Conservation (phyloP, 1,140 invertebrate genomes). For the Campoletis sonorensis region DNA sequence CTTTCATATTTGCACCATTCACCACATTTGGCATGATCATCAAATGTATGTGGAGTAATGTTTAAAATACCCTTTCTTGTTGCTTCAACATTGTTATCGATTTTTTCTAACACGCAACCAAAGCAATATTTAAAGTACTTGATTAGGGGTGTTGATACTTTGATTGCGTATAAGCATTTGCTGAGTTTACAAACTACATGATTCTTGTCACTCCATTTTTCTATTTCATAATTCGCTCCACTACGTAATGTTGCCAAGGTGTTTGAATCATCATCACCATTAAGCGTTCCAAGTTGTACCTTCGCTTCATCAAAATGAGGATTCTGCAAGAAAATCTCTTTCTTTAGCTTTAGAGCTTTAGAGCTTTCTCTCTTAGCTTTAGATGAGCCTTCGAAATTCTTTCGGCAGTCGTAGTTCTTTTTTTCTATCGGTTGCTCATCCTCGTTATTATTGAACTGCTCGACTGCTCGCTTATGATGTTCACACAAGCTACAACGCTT, state of each 20-base stretch:
- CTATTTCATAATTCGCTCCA: slow-evolving; percentile 24
- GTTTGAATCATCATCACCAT: slow-evolving; percentile 47
- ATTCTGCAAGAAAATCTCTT: slow-evolving; percentile 37
- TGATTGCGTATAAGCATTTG: slow-evolving; percentile 39
- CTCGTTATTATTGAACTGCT: not conserved
- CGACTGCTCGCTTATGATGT: not conserved
- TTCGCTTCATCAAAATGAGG: not conserved
- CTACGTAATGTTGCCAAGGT: slow-evolving; percentile 36
- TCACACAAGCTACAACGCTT: slow-evolving; percentile 38
- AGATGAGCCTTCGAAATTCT: slow-evolving; percentile 38
- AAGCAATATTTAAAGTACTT: slow-evolving; percentile 47
- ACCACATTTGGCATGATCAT: slow-evolving; percentile 34
- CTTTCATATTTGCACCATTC: slow-evolving; percentile 38
- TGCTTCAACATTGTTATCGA: slow-evolving; percentile 25
- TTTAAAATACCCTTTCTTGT: slow-evolving; percentile 10
- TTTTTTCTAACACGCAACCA: slow-evolving; percentile 27
- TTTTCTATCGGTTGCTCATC: not conserved
- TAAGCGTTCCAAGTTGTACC: slow-evolving; percentile 35
- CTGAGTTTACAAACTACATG: slow-evolving; percentile 26
- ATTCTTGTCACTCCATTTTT: slow-evolving; percentile 47
- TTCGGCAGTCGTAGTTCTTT: slow-evolving; percentile 41
- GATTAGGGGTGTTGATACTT: slow-evolving; percentile 20
- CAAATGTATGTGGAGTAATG: slow-evolving; percentile 40
- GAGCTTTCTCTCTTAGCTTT: slow-evolving; percentile 42
- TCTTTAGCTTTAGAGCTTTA: too few species aligned